A percentile compares a stretch with the other conserved stretches of the same genome.
Evolutionary conservation across 2,888 invertebrate genomes (phyloP).

Genomic region (Nymphalis c-album): DNA sequence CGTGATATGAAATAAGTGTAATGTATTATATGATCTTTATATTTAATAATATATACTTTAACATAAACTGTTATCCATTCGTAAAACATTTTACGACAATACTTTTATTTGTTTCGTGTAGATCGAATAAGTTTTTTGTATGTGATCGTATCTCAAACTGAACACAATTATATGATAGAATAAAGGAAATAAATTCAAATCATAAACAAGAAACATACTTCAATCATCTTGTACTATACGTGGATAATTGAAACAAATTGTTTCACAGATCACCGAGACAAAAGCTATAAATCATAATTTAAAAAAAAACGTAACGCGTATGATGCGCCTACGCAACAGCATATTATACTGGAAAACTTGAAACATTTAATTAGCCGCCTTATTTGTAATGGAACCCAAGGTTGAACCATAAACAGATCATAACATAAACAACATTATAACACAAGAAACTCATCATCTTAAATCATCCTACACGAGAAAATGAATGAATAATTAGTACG

Average conservation of each 20-base stretch:
- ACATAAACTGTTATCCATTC: no score
- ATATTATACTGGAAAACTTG: constrained; percentile 72
- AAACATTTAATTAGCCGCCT: constrained; percentile 74
- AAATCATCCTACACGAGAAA: constrained; percentile 67
- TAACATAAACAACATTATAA: constrained; percentile 73
- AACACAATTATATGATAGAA: no score
- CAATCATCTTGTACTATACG: background rate
- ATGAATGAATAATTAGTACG: constrained; percentile 22
- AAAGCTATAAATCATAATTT: constrained; percentile 49
- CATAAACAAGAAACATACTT: background rate
- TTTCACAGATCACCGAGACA: constrained; percentile 35
- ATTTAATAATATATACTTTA: no score
- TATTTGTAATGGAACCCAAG: constrained; percentile 72
- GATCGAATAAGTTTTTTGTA: no score
- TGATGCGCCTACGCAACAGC: constrained; percentile 64
- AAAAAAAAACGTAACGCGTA: constrained; percentile 44
- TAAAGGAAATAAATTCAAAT: no score
- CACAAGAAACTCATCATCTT: constrained; percentile 74
- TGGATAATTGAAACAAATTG: constrained; percentile 10
- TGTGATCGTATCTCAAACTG: no score
- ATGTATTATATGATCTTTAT: no score
- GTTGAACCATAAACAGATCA: constrained; percentile 69
- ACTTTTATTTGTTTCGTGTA: no score
- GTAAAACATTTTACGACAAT: no score
- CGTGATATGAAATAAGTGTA: no score